These are phyloP conservation scores for Plecotus auritus DNA, from an alignment of 2,113 vertebrate species.

Conservation along the genomic window DNA sequence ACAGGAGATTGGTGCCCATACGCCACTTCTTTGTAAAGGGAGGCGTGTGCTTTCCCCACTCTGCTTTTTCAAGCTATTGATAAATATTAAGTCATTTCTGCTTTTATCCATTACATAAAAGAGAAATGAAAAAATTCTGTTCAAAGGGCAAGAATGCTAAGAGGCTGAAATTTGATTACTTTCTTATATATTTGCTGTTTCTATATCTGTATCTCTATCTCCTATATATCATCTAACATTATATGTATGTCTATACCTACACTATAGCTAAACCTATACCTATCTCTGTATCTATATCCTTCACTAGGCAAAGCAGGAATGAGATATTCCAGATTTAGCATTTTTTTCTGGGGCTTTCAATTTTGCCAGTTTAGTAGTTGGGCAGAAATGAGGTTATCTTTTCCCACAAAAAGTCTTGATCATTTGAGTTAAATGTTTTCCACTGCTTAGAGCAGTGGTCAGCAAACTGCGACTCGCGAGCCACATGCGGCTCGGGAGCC, in stretches of 20 bases:
- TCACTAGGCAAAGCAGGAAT: neutral
- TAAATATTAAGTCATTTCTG: neutral
- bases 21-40: neutral
- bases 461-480: too few relatives aligned
- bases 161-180: neutral
- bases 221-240: neutral
- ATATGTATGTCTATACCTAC: neutral
- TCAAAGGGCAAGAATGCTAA: neutral
- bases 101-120: neutral
- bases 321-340: neutral
- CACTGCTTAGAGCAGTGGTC: neutral
- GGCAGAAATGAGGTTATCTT: neutral
- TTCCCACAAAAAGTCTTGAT: neutral
- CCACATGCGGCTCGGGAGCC: too few relatives aligned
- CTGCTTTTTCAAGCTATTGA: neutral
- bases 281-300: neutral
- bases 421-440: neutral
- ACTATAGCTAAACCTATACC: neutral
- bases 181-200: neutral
- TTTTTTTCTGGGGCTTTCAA: neutral
- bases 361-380: neutral
- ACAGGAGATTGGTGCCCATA: neutral
- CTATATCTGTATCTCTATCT: neutral
- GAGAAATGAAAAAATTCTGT: neutral
- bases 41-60: neutral